Percentiles rank a stretch among this genome's conserved stretches.
Evolutionary conservation across 2,888 invertebrate species (phyloP).

Genomic region (Erebia ligea): DNA sequence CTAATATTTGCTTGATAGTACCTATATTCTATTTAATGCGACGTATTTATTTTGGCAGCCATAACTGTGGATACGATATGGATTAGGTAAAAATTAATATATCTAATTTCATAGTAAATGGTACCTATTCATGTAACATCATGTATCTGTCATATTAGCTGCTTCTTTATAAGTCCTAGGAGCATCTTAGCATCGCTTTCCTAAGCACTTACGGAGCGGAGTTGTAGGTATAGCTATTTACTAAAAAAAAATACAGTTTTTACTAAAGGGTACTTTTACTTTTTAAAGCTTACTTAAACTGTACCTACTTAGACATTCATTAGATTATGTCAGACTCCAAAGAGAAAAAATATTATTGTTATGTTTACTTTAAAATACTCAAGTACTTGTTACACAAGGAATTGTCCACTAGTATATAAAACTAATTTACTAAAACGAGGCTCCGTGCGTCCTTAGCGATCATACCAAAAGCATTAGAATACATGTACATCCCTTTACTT

Average conservation of each 20-base stretch:
- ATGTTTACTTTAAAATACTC: too few relatives aligned
- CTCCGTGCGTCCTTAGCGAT: conserved; percentile 36
- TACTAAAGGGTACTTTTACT: too few relatives aligned
- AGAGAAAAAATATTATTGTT: too few relatives aligned
- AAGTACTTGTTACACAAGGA: too few relatives aligned
- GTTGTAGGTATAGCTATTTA: too few relatives aligned
- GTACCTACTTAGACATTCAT: too few relatives aligned
- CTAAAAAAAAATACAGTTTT: too few relatives aligned
- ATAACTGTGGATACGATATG: conserved; percentile 72
- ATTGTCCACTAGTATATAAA: too few relatives aligned
- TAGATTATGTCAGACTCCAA: too few relatives aligned
- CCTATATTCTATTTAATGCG: conserved; percentile 48
- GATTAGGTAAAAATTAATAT: conserved; percentile 74
- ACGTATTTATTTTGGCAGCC: conserved; percentile 71
- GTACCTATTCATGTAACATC: conserved; percentile 56
- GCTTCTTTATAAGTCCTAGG: conserved; percentile 56
- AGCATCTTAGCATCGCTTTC: conserved; percentile 44
- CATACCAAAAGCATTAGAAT: conserved; percentile 25
- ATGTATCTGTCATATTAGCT: conserved; percentile 50
- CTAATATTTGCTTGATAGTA: conserved; percentile 42
- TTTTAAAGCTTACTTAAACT: too few relatives aligned
- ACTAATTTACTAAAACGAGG: neutral
- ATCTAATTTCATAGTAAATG: conserved; percentile 47
- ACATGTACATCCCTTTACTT: neutral
- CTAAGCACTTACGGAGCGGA: conserved; percentile 49